These are phyloP conservation scores for Cacatua alba DNA, from an alignment of 2,113 vertebrate genomes.

Conservation along the genomic window DNA sequence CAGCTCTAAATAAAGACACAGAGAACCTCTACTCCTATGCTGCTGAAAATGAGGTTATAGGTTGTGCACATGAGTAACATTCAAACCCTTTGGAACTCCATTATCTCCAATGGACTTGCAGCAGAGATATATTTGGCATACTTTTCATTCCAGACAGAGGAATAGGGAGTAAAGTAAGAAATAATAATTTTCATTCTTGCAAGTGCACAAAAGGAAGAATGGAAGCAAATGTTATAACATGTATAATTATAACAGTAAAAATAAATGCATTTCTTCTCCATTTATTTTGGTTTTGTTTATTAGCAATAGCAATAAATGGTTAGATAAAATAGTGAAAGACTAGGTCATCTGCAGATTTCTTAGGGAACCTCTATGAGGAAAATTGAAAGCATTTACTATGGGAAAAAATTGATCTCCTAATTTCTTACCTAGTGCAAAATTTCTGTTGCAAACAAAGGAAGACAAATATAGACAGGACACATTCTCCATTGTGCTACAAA, in stretches of 20 bases:
- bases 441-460: background rate
- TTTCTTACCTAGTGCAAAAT: background rate
- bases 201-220: background rate
- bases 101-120: background rate
- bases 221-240: background rate
- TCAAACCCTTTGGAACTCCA: background rate
- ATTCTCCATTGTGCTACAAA: background rate
- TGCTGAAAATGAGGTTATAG: conserved; percentile 9
- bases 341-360: background rate
- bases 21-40: background rate
- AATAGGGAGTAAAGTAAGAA: background rate
- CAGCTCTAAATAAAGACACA: conserved; percentile 46
- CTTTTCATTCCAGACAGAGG: background rate
- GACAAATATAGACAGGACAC: background rate
- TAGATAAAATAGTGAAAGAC: background rate
- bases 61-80: background rate
- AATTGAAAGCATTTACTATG: background rate
- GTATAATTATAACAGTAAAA: background rate
- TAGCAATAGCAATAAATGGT: background rate
- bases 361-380: background rate
- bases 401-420: background rate
- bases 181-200: background rate
- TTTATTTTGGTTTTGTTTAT: background rate
- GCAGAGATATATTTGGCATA: background rate
- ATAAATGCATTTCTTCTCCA: background rate